A percentile compares a stretch with the other conserved stretches of the same genome.
These are phyloP conservation scores for Smutsia gigantea DNA, from an alignment of 2,797 vertebrate genomes.

Conservation along the genomic window DNA sequence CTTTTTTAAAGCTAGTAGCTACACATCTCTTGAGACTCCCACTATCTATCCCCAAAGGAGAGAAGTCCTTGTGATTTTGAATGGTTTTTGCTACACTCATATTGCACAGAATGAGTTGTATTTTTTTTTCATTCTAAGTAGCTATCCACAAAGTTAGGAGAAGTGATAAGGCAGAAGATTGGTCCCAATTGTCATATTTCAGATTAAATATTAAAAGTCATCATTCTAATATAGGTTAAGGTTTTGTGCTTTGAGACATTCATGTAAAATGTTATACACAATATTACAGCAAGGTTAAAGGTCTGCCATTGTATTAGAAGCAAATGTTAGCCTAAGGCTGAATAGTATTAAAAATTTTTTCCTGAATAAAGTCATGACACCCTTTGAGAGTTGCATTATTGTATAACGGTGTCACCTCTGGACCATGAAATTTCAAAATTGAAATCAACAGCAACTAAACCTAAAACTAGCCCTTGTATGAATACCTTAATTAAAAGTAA, in stretches of 20 bases:
- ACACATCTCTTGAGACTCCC: neutral
- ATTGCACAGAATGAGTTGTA: neutral
- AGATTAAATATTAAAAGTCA: neutral
- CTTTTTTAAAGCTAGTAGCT: neutral
- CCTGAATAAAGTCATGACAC: neutral
- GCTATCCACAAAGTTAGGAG: neutral
- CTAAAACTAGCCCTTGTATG: neutral
- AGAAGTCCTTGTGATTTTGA: neutral
- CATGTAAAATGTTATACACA: neutral
- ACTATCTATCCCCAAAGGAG: neutral
- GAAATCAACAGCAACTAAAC: constrained; percentile 9
- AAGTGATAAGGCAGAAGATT: neutral
- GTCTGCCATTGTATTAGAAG: constrained; percentile 33
- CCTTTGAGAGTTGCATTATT: neutral
- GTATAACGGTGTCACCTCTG: neutral
- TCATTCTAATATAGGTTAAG: neutral
- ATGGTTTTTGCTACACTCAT: neutral
- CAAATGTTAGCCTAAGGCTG: neutral
- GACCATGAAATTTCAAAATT: neutral
- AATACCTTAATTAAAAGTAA: neutral
- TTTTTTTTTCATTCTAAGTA: neutral
- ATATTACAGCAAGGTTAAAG: neutral
- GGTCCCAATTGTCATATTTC: neutral
- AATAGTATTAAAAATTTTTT: neutral
- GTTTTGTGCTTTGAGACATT: neutral